Evolutionary conservation across 1,140 invertebrate species (phyloP).

Genomic region (Hycleus phaleratus): DNA sequence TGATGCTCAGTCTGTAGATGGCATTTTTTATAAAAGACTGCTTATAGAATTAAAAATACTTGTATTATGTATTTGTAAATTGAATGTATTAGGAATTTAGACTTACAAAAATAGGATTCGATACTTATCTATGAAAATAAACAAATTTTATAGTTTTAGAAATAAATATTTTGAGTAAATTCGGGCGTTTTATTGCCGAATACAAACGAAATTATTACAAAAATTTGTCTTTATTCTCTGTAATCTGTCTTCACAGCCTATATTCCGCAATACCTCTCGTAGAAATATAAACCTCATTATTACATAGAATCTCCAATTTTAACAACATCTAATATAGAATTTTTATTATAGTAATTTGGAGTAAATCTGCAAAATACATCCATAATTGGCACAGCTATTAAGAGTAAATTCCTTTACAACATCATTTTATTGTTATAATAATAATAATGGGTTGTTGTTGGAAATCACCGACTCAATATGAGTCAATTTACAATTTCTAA

Average conservation of each 20-base stretch:
- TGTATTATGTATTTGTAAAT: not conserved
- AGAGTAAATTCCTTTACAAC: not conserved
- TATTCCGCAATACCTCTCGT: not conserved
- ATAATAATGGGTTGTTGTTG: not conserved
- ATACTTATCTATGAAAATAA: not conserved
- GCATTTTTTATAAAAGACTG: not conserved
- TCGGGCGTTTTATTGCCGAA: not conserved
- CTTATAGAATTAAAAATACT: not conserved
- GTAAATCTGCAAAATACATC: no score
- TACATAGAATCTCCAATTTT: not conserved
- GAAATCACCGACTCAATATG: not conserved
- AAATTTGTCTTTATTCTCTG: not conserved
- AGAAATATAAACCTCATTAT: not conserved
- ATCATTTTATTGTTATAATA: not conserved
- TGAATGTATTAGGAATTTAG: not conserved
- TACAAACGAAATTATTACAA: not conserved
- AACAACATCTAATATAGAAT: not conserved
- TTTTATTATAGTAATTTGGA: not conserved
- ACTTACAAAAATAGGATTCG: not conserved
- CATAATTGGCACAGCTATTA: not conserved
- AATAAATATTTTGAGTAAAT: not conserved
- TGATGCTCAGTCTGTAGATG: no score
- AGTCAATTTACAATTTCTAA: not conserved
- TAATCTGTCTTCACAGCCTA: slow-evolving; percentile 6
- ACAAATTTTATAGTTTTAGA: not conserved